These are phyloP conservation scores for Drosophila buzzatii DNA, from an alignment of 2,888 invertebrate genomes.

Conservation along the genomic window DNA sequence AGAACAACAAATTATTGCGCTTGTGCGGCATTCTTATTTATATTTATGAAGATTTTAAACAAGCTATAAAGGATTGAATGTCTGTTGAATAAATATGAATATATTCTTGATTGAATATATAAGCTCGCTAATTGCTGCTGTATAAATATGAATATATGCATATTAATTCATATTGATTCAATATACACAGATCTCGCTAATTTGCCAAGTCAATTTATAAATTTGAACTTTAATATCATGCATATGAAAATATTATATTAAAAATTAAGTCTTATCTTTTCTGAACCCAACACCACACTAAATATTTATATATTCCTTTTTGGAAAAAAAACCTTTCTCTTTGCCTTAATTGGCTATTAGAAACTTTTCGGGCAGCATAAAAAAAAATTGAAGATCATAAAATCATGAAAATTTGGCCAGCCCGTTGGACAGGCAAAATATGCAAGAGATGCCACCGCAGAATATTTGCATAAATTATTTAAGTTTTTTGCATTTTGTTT, in stretches of 20 bases:
- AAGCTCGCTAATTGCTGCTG: no score
- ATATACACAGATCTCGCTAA: no score
- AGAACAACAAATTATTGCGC: background rate
- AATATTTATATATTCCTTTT: conserved; percentile 15
- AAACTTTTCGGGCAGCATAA: conserved; percentile 7
- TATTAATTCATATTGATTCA: no score
- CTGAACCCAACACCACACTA: background rate
- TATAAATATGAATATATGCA: no score
- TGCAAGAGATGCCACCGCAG: conserved; percentile 59
- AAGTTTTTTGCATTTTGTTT: conserved; percentile 32
- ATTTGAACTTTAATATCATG: background rate
- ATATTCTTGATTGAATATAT: no score
- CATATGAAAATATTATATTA: conserved; percentile 2
- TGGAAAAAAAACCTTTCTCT: background rate
- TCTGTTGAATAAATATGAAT: no score
- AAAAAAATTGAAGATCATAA: conserved; percentile 19
- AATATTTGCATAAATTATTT: conserved; percentile 78
- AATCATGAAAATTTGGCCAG: conserved; percentile 64
- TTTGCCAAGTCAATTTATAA: background rate
- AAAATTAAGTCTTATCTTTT: background rate
- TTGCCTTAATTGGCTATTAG: conserved; percentile 37
- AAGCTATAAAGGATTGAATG: background rate
- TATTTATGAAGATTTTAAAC: background rate
- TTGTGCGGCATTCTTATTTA: no score
- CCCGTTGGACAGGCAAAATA: conserved; percentile 42